Evolutionary conservation across 2,888 invertebrate genomes (phyloP), one percentile per base, ranked within the genome.

Genomic region (Tuberolachnus salignus): DNA sequence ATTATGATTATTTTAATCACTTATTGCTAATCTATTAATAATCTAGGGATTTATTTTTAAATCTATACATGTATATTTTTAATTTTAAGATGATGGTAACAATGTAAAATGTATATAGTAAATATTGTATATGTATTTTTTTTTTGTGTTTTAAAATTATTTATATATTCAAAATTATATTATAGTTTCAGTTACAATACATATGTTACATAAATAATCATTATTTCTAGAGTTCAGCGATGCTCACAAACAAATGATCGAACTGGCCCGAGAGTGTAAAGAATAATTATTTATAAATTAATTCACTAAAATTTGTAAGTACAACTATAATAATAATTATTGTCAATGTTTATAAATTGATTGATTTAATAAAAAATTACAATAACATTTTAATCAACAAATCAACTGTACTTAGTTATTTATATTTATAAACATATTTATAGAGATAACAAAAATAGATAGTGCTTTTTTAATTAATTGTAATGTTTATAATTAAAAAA

Each of bases 171-270:
- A 64, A 53, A 53, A 34, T 53, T 23, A 64, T 44, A 74, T 34
- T 34, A 34, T n/a, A 53, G 23, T 53, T 42, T 11, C 19, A 69
- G 23, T 51, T n/a, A 42, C 8, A 63, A 34, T 69, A 23, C 21
- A 34, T 4, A 34, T 4, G 6, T 34, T 23, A 67, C 34, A 57
- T 21, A 44, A 61, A 63, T 66, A 26, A 21, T 75, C 51, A 26
- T 78, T 59, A 3, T 80, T 80, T 81, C 80, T 46, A 81, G 81
- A 81, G 19, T 64, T 81, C n/a, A 66, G 55, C 19, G 46, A 55
- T 3, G 46, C 66, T 23, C 46, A 67, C 9, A 51, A 71, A 55
- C 63, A 57, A 57, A 80, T 81, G 70, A 75, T 26, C 44, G 59
- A 51, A 46, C 57, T 81, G 11, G 49, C 74, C 42, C 74, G 49